Base-by-base conservation (phyloP, 2,797 vertebrate species). In the Momotus momota region DNA sequence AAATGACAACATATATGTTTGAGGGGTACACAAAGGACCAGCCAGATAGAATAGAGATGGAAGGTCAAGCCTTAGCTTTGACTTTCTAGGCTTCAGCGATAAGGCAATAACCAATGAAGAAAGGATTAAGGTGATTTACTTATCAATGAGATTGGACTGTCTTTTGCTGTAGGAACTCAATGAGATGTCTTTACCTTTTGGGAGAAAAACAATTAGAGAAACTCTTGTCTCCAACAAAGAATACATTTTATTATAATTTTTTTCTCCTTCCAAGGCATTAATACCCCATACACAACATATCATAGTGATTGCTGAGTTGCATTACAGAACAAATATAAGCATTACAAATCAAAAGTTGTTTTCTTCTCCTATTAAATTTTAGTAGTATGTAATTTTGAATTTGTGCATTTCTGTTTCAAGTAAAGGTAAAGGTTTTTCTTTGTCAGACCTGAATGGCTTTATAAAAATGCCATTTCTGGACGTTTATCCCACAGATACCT, bases 31-130 rank as follows among this genome's bases (percentile, higher is more conserved):
- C 91, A 96, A 91, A 90, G 64, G 91, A 73, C 67, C 9, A 12
- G 82, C 75, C 62, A 72, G 75, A 84, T 80, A 82, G 72, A 52
- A n/a, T 6, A 71, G 90, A 71, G 94, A 87, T 78, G 66, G 62
- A 96, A 83, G 77, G 61, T 90, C 84, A 90, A 75, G 81, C 43
- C 72, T 78, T 94, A 94, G 86, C 93, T 89, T 93, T 97, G 96
- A 95, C 93, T 97, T 96, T 93, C 92, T 67, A 41, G 65, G 64
- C 82, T 75, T 66, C n/a, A 46, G 67, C 86, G 90, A 81, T 86
- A 86, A 81, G 72, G 65, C 62, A 84, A 7, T 71, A 80, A 77
- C 31, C 80, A 41, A 88, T 70, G 82, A 88, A 92, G 72, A 82
- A 75, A 88, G 45, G 73, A 80, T 88, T 81, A 71, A 57, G 43